These are phyloP conservation scores for Salvelinus sp. DNA, from an alignment of 2,113 vertebrate genomes.

Conservation along the genomic window DNA sequence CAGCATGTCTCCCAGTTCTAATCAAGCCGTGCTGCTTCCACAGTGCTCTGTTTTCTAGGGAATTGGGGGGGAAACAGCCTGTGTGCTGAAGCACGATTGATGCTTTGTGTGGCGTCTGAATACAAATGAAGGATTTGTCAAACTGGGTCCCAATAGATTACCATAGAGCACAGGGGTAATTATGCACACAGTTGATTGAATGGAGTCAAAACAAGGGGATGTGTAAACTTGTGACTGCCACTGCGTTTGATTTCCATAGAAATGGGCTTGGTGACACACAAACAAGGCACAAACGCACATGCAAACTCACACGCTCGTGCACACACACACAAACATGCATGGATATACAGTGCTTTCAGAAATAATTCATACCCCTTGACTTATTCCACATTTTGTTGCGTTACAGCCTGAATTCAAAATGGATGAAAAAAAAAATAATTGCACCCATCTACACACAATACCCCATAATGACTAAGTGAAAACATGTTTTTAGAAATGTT, in stretches of 20 bases:
- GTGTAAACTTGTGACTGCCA: constrained; percentile 72
- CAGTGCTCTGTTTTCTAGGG: constrained; percentile 65
- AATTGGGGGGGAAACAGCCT: constrained; percentile 52
- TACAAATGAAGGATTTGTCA: constrained; percentile 83
- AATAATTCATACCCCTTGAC: too few species aligned
- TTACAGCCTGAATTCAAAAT: too few species aligned
- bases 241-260: constrained; percentile 73
- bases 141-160: constrained; percentile 80
- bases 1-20: constrained; percentile 72
- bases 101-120: constrained; percentile 78
- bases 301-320: background rate
- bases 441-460: too few species aligned
- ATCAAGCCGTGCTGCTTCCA: constrained; percentile 68
- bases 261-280: constrained; percentile 62
- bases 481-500: too few species aligned
- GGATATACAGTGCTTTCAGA: constrained; percentile 1
- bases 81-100: constrained; percentile 74
- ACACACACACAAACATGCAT: too few species aligned
- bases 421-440: too few species aligned
- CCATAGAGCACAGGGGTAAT: constrained; percentile 75
- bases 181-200: constrained; percentile 80
- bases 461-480: too few species aligned
- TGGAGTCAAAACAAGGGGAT: constrained; percentile 75
- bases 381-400: too few species aligned
- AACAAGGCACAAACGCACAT: background rate